Evolutionary conservation across 2,888 invertebrate species (phyloP), one percentile per base, ranked within the genome.

Genomic region (Endotricha flammealis): DNA sequence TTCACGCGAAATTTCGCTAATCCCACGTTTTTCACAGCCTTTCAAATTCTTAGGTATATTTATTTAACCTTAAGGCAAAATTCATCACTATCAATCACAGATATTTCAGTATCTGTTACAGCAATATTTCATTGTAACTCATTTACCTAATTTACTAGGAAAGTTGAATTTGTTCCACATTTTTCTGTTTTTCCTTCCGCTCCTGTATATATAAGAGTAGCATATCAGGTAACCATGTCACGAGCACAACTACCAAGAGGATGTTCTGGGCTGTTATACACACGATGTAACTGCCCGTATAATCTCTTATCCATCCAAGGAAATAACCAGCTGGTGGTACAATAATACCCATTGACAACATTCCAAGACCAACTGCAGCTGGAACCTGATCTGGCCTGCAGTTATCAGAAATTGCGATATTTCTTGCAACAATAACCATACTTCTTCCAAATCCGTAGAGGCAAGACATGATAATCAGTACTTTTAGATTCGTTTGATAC

Each of bases 371-470:
- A 1, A 93, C 86, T 0, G 92, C 93, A 0, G 92, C 90, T 0
- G 93, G 90, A 0, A 93, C 90, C 42, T 89, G 82, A 0, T 85
- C 83, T 43, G 70, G 38, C 8, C 79, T 76, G 46, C 90, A 90
- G 57, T 91, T 83, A 46, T 91, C 91, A 0, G 92, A 90, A 31
- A 93, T 89, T 0, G 91, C 89, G 25, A 93, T 80, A 59, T 92
- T 92, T 57, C 92, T 90, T 44, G 91, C 91, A 1, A 93, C 90
- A n/a, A 93, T 90, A 0, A 92, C 90, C 54, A 91, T 90, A 32
- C 93, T 92, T 46, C 93, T 89, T 12, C 91, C 88, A 53, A 91
- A 90, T n/a, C 93, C 93, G 51, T 89, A 90, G 0, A 93, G 63
- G 6, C 88, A 75, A 1, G 91, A 89, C 66, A 90, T 81, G 0